Base-by-base conservation (phyloP, 2,888 invertebrate genomes). In the Strigamia maritima region DNA sequence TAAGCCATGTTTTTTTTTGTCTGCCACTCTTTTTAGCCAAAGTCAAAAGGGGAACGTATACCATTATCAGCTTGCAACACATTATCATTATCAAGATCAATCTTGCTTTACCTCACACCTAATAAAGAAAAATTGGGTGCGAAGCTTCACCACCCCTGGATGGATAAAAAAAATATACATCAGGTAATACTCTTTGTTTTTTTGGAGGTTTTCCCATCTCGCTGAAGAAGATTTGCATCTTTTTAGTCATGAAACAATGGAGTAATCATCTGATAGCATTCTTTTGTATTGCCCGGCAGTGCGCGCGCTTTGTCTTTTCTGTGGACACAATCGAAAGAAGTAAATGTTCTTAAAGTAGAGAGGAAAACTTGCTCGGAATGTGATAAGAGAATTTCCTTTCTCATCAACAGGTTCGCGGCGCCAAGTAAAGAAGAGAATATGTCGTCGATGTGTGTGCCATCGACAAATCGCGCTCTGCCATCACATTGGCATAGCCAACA, bases 401-500 rank as follows among this genome's bases (percentile, higher is more conserved):
- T 49, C 49, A 49, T 49, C 49, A 49, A 49, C 49, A 49, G 49
- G 49, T 49, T 49, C 49, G 49, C 19, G n/a, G 49, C 49, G 49
- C 10, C 49, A 49, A 49, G 49, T 16, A 49, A 7, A 49, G 49
- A 49, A 16, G 49, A 10, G 14, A 49, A 49, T 49, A 49, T 49
- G 49, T 49, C 49, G 49, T 49, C 49, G 49, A 10, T 16, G 49
- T 35, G 35, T 49, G 49, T 49, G 49, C 49, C 49, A 49, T 49
- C n/a, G 49, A 49, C 16, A 49, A 49, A 49, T 49, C 49, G 49
- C 49, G 19, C 10, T 10, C 49, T 49, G 49, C 49, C 49, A 49
- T 49, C 49, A 49, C 49, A 49, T 49, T 49, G 49, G 49, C 49
- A 49, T 49, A 49, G 49, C 49, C 49, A 49, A 49, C 49, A 49